Base-by-base conservation (phyloP, 2,797 vertebrate genomes). In the Poeciliopsis presidionis region DNA sequence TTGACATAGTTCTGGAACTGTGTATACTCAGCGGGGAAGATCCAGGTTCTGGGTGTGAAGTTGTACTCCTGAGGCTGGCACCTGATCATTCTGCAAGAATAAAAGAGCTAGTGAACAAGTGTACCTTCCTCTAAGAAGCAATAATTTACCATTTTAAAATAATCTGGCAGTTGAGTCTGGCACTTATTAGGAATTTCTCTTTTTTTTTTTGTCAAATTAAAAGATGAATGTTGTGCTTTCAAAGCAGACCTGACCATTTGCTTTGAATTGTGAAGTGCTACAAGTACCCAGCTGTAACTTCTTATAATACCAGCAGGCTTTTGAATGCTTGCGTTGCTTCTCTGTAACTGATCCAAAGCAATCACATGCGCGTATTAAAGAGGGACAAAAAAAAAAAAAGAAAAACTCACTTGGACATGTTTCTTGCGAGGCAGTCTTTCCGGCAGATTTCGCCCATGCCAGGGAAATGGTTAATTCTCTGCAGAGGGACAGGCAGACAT, bases 401-500 rank as follows among this genome's bases (percentile, higher is more conserved):
- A 51, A 84, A 86, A 89, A 94, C 97, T 97, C 97, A 99, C 98
- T 99, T 99, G 90, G 97, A 97, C 98, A 99, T 99, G 96, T 99
- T 99, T 95, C 98, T 97, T 91, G 98, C 98, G 79, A 99, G 95
- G 93, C 98, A 99, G 96, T 99, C 98, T 96, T 99, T 99, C 78
- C 98, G 97, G 96, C 98, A 99, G 94, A 99, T 99, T 95, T 99
- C 98, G 13, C 98, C 98, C 98, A 99, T 99, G 94, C 98, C 98
- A 86, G 98, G 98, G 94, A 99, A 99, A 96, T 99, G 98, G 96
- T 99, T 99, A 96, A 99, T 99, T 95, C 98, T 97, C 98, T 99
- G 92, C 92, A 82, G 94, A 90, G 91, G 93, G 92, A 94, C 95
- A 94, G 87, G 94, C 87, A 86, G 92, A 93, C 94, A 95, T 93